phyloP scores from a whole-genome alignment of 2,113 vertebrate species.

The Albula goreensis region DNA sequence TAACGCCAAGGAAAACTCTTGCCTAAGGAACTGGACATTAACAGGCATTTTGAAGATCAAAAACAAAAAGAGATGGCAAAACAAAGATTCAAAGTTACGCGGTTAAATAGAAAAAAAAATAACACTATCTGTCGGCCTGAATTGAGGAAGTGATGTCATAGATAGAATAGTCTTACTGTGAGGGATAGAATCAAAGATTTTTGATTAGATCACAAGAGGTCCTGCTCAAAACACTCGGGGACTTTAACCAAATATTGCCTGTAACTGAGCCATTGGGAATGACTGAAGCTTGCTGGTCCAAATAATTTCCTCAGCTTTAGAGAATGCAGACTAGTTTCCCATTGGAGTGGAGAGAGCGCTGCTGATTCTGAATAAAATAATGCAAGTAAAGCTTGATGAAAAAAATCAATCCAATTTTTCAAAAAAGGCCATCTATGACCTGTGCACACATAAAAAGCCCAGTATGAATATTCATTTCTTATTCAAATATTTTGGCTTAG shows the following conservation, averaged over 20 bases:
- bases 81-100: not conserved
- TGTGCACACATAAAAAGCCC: too few species aligned
- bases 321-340: not conserved
- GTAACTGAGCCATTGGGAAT: not conserved
- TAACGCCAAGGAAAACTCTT: not conserved
- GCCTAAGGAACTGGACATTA: not conserved
- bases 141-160: not conserved
- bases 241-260: not conserved
- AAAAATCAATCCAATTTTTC: not conserved
- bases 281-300: not conserved
- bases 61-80: not conserved
- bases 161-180: not conserved
- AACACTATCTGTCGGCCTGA: not conserved
- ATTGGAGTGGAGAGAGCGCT: not conserved
- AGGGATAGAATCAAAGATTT: too few species aligned
- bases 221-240: too few species aligned
- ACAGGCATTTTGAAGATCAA: not conserved
- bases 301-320: not conserved
- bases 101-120: not conserved
- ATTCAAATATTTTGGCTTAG: not conserved
- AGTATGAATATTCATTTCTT: not conserved
- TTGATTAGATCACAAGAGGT: too few species aligned
- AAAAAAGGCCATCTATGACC: not conserved
- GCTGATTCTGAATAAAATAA: not conserved
- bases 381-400: not conserved